Conservation (phyloP, 2,113 vertebrate species). For the Oryzias celebensis region DNA sequence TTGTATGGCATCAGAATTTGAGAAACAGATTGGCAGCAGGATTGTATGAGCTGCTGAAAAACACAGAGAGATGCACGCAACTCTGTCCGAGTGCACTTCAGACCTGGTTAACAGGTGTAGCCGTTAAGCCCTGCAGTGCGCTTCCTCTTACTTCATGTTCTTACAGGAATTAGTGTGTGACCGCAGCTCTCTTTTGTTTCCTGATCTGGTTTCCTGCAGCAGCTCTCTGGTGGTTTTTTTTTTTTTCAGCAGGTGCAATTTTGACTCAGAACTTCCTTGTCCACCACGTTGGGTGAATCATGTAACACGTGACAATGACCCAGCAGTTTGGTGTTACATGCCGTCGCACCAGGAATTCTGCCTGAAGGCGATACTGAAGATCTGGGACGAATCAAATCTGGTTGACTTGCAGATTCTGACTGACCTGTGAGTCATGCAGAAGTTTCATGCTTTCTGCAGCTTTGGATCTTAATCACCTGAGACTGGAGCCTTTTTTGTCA, state of each 20-base stretch:
- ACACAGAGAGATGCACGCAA: too few species aligned
- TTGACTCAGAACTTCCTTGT: constrained; percentile 39
- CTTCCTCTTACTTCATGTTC: not conserved
- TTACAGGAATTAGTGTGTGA: constrained; percentile 26
- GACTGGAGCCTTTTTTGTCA: too few species aligned
- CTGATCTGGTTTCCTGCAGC: not conserved
- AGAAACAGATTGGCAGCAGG: too few species aligned
- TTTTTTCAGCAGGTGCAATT: not conserved
- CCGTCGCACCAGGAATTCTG: too few species aligned
- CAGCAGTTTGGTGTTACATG: not conserved
- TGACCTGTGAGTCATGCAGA: too few species aligned
- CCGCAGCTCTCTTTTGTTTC: constrained; percentile 8
- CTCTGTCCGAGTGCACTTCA: too few species aligned
- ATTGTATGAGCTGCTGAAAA: too few species aligned
- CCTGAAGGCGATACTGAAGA: not conserved
- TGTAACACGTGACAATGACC: not conserved
- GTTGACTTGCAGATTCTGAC: too few species aligned
- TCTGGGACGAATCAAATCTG: too few species aligned
- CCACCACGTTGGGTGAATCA: not conserved
- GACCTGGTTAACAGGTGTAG: constrained; percentile 15
- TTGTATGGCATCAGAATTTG: too few species aligned
- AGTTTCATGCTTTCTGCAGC: too few species aligned
- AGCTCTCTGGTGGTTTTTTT: not conserved
- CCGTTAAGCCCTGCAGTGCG: constrained; percentile 4
- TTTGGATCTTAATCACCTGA: too few species aligned